Base-by-base conservation (phyloP, 2,797 vertebrate genomes). In the Pantherophis vulpinus region DNA sequence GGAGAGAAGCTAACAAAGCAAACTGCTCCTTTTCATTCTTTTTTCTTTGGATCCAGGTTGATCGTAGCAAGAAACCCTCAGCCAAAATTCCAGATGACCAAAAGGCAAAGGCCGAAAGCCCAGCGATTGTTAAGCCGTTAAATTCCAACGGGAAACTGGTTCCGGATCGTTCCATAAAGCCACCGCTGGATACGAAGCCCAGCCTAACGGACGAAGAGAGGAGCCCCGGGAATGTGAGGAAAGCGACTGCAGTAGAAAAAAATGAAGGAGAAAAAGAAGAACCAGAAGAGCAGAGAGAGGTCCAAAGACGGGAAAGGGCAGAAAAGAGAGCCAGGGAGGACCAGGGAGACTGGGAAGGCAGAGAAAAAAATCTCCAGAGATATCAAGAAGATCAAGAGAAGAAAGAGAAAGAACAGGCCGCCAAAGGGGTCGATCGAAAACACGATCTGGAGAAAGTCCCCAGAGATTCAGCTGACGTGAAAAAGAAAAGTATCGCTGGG, bases 1-100 rank as follows among this genome's bases (percentile, higher is more conserved):
- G 23, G 27, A 56, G 37, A 37, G 51, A 37, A 90, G 5, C 1
- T 74, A 32, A 59, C 16, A 37, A 37, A 88, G 42, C 83, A 87
- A 70, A 74, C 54, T 42, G 20, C 3, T 87, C 92, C 3, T 58
- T 58, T 61, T 63, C 10, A 27, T 6, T 29, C 63, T 79, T 93
- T 93, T 58, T 90, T 51, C 93, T 91, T 70, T 94, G 92, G 87
- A 93, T 96, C 37, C 96, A 99, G 99, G 97, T 99, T 95, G 99
- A 99, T 97, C 99, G 99, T 56, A 97, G 98, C 91, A 99, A 99
- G 97, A 99, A 99, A 94, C 99, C 99, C 0, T 96, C 97, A 0
- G 95, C 98, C 90, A 97, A 96, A 94, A 92, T 97, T 54, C 96
- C 97, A 0, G 97, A 98, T 8, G 97, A 97, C 56, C 92, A 96